These are phyloP conservation scores for Leptinotarsa defecta DNA, from an alignment of 1,140 invertebrate species.

Conservation along the genomic window DNA sequence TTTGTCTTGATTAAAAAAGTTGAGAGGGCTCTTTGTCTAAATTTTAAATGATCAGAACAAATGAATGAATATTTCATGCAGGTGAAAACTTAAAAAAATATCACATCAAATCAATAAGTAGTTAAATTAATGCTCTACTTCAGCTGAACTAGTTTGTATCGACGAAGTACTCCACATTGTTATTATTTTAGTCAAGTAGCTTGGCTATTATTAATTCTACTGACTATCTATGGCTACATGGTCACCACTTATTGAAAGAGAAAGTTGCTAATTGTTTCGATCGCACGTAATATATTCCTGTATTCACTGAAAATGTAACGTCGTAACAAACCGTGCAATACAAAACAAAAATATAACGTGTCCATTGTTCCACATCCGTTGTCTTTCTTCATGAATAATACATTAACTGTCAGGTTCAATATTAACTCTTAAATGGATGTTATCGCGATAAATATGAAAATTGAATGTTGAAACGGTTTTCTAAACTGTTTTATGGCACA, in stretches of 20 bases:
- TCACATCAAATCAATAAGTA: not conserved
- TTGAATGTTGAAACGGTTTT: not conserved
- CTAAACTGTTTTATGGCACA: not conserved
- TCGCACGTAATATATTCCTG: not conserved
- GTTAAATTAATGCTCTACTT: not conserved
- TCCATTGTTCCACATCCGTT: conserved; percentile 1
- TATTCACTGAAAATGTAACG: not conserved
- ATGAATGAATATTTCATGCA: too few relatives aligned
- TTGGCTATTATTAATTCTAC: not conserved
- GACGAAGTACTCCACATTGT: not conserved
- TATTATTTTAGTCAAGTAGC: not conserved
- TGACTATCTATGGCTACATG: not conserved
- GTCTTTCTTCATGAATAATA: not conserved
- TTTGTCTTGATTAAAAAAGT: too few relatives aligned
- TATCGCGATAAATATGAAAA: not conserved
- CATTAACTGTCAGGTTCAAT: not conserved
- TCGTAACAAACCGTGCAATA: not conserved
- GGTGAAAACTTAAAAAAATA: not conserved
- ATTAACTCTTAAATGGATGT: not conserved
- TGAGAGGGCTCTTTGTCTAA: too few relatives aligned
- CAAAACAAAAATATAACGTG: conserved; percentile 2
- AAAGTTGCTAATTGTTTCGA: conserved; percentile 3
- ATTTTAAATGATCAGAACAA: too few relatives aligned
- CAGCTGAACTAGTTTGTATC: not conserved
- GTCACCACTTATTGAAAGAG: not conserved